Base-by-base conservation (phyloP, 2,797 vertebrate species). In the Lateolabrax maculatus region DNA sequence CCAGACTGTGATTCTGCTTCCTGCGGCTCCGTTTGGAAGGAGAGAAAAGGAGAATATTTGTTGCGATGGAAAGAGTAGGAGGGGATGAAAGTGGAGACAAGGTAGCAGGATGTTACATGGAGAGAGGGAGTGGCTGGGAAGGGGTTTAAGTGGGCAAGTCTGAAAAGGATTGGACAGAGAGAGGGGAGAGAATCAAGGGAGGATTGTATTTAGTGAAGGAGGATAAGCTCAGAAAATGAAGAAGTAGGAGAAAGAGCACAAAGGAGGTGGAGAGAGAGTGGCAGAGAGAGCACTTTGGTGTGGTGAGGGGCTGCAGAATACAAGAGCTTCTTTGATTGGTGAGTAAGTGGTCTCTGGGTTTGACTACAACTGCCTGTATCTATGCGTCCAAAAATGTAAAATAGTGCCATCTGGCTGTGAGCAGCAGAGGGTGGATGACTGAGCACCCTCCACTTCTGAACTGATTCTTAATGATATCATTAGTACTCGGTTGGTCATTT, bases 371-470 rank as follows among this genome's bases (percentile, higher is more conserved):
- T 83, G 81, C 62, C 81, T 89, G 80, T 71, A 58, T 81, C 65
- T 49, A 75, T 77, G 76, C 63, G n/a, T 72, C 57, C 77, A 77
- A 68, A 79, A 80, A 75, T 85, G 76, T 86, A 81, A 83, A 92
- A 94, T 75, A 87, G 91, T 87, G 92, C 95, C 95, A 94, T 80
- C 95, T 95, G 94, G 94, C 93, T 92, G 94, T 23, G 12, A 71
- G 71, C 46, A 34, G 55, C 43, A 53, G 73, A 68, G 25, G 31
- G 9, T 72, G 44, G 36, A 66, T 16, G 36, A 41, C 37, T 51
- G 63, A 60, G 37, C 48, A 49, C 10, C 64, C 36, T 62, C 52
- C 43, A 62, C 70, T 41, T 77, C 41, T 82, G 12, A 65, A 29
- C 19, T n/a, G 0, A 9, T 62, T 46, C 3, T 27, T 29, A 34